phyloP scores from a whole-genome alignment of 2,113 vertebrate species.

The Hepsetus odoe region DNA sequence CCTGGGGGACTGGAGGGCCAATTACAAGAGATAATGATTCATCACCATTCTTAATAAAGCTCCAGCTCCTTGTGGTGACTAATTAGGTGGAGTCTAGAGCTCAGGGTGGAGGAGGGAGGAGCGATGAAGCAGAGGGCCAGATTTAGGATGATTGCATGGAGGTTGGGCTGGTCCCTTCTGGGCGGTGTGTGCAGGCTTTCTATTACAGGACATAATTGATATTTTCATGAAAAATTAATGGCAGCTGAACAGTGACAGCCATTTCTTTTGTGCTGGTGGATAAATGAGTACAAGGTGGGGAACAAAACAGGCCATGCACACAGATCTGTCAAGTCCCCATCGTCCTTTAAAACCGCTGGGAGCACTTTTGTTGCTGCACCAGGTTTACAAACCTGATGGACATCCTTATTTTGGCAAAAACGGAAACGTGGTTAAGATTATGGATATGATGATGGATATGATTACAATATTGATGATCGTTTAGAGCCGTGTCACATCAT shows the following conservation, averaged over 20 bases:
- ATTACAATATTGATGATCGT: neutral
- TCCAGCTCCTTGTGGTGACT: conserved; percentile 72
- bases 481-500: neutral
- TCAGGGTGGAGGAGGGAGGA: conserved; percentile 52
- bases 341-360: neutral
- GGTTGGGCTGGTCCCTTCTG: conserved; percentile 60
- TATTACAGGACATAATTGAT: conserved; percentile 85
- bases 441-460: neutral
- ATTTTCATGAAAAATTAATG: conserved; percentile 75
- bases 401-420: conserved; percentile 41
- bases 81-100: conserved; percentile 71
- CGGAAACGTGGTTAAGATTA: conserved; percentile 10
- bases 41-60: conserved; percentile 71
- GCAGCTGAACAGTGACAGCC: conserved; percentile 45
- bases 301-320: conserved; percentile 39
- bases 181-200: conserved; percentile 62
- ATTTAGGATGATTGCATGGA: conserved; percentile 72
- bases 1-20: conserved; percentile 76
- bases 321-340: conserved; percentile 12
- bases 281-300: conserved; percentile 46
- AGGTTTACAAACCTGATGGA: neutral
- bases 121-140: conserved; percentile 52
- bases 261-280: conserved; percentile 62
- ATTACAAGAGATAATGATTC: conserved; percentile 79
- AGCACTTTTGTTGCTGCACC: neutral